These are phyloP conservation scores for Ctenopoma multispine DNA, from an alignment of 2,797 vertebrate species.

Conservation along the genomic window DNA sequence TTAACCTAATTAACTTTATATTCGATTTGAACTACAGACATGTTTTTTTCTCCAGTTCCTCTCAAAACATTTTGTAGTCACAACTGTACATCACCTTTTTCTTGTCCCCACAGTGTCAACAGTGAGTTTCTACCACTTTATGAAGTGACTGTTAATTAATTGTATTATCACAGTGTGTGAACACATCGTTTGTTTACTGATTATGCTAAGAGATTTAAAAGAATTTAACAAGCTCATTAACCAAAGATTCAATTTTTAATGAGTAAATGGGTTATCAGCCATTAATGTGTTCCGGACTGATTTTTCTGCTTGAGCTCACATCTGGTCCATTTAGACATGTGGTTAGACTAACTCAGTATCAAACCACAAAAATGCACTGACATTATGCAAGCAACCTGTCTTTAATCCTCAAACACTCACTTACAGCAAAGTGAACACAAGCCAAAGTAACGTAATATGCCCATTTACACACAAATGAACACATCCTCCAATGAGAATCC, in stretches of 20 bases:
- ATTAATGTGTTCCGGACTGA: conserved; percentile 4
- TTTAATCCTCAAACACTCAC: conserved; percentile 12
- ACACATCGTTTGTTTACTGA: not conserved
- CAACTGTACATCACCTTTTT: not conserved
- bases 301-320: conserved; percentile 41
- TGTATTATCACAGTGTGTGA: not conserved
- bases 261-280: conserved; percentile 10
- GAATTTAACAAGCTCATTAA: not conserved
- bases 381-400: conserved; percentile 38
- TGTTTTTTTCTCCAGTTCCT: not conserved
- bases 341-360: conserved; percentile 23
- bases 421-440: not conserved
- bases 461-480: conserved; percentile 21
- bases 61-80: not conserved
- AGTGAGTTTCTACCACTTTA: not conserved
- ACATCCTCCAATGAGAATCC: conserved; percentile 18
- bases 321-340: conserved; percentile 22
- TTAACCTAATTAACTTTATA: not conserved
- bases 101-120: not conserved
- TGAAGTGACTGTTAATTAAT: not conserved
- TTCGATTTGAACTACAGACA: not conserved
- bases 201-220: too few relatives aligned
- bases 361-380: conserved; percentile 14
- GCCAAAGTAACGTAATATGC: conserved; percentile 2
- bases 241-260: conserved; percentile 1